These are phyloP conservation scores for Hipposideros larvatus DNA, from an alignment of 2,797 vertebrate species.

Conservation along the genomic window DNA sequence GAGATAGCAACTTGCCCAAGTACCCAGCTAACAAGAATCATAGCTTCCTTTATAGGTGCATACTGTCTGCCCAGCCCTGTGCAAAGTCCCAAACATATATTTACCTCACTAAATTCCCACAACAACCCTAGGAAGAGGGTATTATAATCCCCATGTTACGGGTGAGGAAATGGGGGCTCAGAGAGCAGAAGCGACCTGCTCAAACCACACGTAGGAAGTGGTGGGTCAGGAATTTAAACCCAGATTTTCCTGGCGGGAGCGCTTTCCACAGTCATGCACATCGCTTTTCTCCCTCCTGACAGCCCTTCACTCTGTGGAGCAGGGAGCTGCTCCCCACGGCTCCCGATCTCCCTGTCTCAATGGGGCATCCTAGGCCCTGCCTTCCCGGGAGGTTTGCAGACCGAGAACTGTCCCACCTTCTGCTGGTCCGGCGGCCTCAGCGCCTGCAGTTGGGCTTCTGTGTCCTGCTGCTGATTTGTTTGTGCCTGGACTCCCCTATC, in stretches of 20 bases:
- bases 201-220: neutral
- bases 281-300: neutral
- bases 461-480: neutral
- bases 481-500: neutral
- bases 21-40: neutral
- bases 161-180: neutral
- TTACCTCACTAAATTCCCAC: neutral
- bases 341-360: neutral
- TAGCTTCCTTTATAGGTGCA: neutral
- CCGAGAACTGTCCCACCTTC: neutral
- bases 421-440: fast-evolving
- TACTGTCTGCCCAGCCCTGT: neutral
- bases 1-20: neutral
- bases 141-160: neutral
- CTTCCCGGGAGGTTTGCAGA: neutral
- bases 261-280: fast-evolving
- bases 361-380: neutral
- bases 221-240: neutral
- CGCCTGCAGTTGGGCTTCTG: neutral
- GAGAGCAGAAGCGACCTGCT: neutral
- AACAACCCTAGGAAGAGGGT: neutral
- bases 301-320: neutral
- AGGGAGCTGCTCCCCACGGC: neutral
- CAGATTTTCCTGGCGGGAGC: neutral
- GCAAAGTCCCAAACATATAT: neutral